Base-by-base conservation (phyloP, 2,113 vertebrate genomes). In the Pachypanchax playfairii region DNA sequence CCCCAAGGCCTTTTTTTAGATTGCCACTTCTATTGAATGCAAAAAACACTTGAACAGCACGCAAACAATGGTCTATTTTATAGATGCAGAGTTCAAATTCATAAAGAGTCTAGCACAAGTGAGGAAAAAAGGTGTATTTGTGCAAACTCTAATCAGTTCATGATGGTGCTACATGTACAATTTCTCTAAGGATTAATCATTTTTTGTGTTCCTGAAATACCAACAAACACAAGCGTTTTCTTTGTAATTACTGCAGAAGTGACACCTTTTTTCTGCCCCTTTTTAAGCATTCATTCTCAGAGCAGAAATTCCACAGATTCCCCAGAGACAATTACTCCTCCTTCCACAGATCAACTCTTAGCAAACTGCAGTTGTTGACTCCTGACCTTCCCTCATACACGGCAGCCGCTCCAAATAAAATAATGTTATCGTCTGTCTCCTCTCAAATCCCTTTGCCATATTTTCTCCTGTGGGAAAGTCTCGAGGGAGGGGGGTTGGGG, bases 361-460 rank as follows among this genome's bases (percentile, higher is more conserved):
- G 48, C 61, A 58, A 75, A 73, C 77, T 64, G 77, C 64, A 63
- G 54, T 64, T 67, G 77, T 83, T 83, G 79, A 82, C 80, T 75
- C 65, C 39, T 80, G 82, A 80, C 80, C 76, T 61, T 70, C 74
- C 42, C 25, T 75, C 77, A 58, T 47, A 62, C 38, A 50, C 65
- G 52, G 49, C 71, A 79, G 65, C 58, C 54, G 73, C 70, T 76
- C 62, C 50, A 63, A 80, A 80, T 71, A 69, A 79, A 85, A 80
- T 78, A 69, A 73, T 51, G 36, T 65, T 46, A 64, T 52, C 48
- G 55, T 82, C 68, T 51, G 67, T 56, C 70, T 70, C 62, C 57
- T 41, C 77, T 52, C 61, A 48, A 53, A 68, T 80, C 41, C 51
- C 25, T 55, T 35, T 10, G 31, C 51, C 54, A 49, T 54, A 38